These are phyloP conservation scores for Lagria hirta DNA, from an alignment of 2,888 invertebrate genomes.

Conservation along the genomic window DNA sequence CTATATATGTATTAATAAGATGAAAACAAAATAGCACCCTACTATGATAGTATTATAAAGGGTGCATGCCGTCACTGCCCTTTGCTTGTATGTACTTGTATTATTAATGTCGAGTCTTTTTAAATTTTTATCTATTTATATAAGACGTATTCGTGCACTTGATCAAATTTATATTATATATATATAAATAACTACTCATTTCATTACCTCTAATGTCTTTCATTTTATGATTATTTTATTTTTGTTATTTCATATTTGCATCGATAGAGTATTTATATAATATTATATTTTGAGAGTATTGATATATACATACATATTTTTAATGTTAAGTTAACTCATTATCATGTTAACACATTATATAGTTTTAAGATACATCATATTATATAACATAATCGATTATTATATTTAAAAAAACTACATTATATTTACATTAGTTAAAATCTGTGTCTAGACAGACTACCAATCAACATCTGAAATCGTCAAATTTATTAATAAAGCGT, in stretches of 20 bases:
- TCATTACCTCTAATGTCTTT: conserved; percentile 46
- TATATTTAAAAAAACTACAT: conserved; percentile 18
- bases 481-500: conserved; percentile 34
- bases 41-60: conserved; percentile 16
- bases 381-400: too few species aligned
- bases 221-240: conserved; percentile 31
- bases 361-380: conserved; percentile 28
- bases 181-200: conserved; percentile 36
- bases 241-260: conserved; percentile 31
- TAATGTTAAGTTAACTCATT: conserved; percentile 42
- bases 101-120: conserved; percentile 26
- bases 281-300: conserved; percentile 51
- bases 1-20: conserved; percentile 13
- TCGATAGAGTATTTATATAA: conserved; percentile 45
- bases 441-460: conserved; percentile 22
- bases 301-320: conserved; percentile 49
- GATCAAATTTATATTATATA: conserved; percentile 24
- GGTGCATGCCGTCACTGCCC: conserved; percentile 24
- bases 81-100: conserved; percentile 30
- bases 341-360: conserved; percentile 34
- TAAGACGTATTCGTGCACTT: conserved; percentile 32
- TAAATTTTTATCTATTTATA: conserved; percentile 23
- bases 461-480: conserved; percentile 26
- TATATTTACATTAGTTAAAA: conserved; percentile 23
- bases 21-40: conserved; percentile 5